Conservation (phyloP, 2,888 invertebrate genomes). For the Dynastes grantii region DNA sequence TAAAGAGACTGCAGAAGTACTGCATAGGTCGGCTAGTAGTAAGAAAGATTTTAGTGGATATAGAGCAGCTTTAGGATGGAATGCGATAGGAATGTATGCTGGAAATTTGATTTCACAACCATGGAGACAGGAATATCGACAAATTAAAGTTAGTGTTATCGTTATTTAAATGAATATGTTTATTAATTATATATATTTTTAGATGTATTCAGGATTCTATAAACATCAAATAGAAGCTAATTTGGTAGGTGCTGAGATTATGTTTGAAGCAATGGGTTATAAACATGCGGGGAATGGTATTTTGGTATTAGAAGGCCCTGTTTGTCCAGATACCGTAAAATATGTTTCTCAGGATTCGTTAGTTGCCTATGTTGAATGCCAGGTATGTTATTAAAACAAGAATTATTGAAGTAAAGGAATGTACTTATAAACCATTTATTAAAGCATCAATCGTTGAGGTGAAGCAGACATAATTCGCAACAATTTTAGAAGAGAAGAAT, state of each 20-base stretch:
- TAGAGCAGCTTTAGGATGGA: slow-evolving; percentile 87
- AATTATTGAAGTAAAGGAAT: too few relatives aligned
- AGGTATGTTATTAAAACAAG: slow-evolving; percentile 72
- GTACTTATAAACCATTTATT: too few relatives aligned
- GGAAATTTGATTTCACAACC: slow-evolving; percentile 89
- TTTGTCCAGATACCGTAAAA: slow-evolving; percentile 87
- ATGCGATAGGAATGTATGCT: slow-evolving; percentile 88
- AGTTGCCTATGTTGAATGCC: slow-evolving; percentile 90
- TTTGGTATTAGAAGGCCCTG: slow-evolving; percentile 80
- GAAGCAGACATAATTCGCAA: not conserved
- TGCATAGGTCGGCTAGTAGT: slow-evolving; percentile 81
- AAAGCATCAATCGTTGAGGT: too few relatives aligned
- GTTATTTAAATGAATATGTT: not conserved
- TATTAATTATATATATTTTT: slow-evolving; percentile 54
- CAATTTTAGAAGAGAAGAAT: not conserved
- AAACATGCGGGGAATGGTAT: slow-evolving; percentile 75
- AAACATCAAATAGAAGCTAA: slow-evolving; percentile 90
- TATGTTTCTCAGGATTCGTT: slow-evolving; percentile 88
- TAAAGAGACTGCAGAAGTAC: slow-evolving; percentile 82
- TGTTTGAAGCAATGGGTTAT: slow-evolving; percentile 90
- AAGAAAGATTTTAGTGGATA: slow-evolving; percentile 86
- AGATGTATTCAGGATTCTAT: slow-evolving; percentile 91
- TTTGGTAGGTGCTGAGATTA: slow-evolving; percentile 82
- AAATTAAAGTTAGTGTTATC: slow-evolving; percentile 77
- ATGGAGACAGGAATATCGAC: slow-evolving; percentile 90